Evolutionary conservation across 2,797 vertebrate genomes (phyloP), one percentile per base, ranked within the genome.

Genomic region (Intellagama lesueurii): DNA sequence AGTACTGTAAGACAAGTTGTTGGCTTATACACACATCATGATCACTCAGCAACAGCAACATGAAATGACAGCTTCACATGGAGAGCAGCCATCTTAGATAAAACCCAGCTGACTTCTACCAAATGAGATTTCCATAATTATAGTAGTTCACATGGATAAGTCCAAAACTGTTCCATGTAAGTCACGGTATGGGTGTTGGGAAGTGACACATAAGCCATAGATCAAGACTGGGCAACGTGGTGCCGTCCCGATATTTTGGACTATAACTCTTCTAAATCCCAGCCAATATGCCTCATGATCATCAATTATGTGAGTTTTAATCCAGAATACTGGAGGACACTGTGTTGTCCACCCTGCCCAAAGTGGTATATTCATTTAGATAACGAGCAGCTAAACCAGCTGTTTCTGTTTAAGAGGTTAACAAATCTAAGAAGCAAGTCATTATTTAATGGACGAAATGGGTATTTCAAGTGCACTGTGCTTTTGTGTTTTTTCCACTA

Each of bases 391-490:
- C 91, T 93, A 91, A 92, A 69, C 91, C 94, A 95, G 92, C 94
- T 94, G 96, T 96, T 95, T 96, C 87, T 87, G 80, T 95, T 95
- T 95, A 95, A 95, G 91, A 94, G 93, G 92, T 95, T 93, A 94
- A 91, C 7, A 72, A 92, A 93, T 90, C 92, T 92, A 92, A 96
- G 95, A 95, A 93, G 91, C 89, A 94, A 95, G 91, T 94, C 91
- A 94, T 95, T 96, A 93, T 96, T 95, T 95, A 94, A 94, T 90
- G 81, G 92, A 7, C 92, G 93, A 95, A 94, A 87, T 93, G 92
- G 79, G 91, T 92, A 93, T 95, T 95, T 95, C 92, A 95, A 81
- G 92, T 93, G 89, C 82, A 94, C 94, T 81, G 28, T 6, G 76
- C 26, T 80, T 73, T 14, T 26, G 17, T 28, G 24, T 17, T 7